Conservation (phyloP, 2,888 invertebrate species). For the Thecocarcelia acutangulata region DNA sequence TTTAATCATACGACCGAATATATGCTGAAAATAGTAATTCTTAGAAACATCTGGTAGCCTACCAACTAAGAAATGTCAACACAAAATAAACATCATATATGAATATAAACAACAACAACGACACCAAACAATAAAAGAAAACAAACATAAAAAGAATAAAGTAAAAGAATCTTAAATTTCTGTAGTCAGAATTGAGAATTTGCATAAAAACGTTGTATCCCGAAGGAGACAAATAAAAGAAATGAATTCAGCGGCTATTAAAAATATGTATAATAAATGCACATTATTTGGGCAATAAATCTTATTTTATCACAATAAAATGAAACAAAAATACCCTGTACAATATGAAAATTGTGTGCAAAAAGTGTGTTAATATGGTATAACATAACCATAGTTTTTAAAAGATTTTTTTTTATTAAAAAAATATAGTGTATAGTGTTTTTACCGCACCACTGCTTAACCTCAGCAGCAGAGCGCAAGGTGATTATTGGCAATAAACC, state of each 20-base stretch:
- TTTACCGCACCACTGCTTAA: neutral
- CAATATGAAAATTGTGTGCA: neutral
- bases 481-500: conserved; percentile 19
- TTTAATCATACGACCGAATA: neutral
- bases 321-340: neutral
- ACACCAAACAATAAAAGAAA: conserved; percentile 24
- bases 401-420: neutral
- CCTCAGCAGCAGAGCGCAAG: conserved; percentile 20
- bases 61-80: conserved; percentile 39
- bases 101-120: conserved; percentile 27
- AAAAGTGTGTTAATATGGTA: conserved; percentile 41
- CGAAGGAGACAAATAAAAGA: neutral
- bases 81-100: conserved; percentile 13
- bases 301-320: neutral
- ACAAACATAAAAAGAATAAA: conserved; percentile 20
- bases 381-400: conserved; percentile 59
- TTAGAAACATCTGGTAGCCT: conserved; percentile 5
- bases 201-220: conserved; percentile 55
- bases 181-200: conserved; percentile 61
- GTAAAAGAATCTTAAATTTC: conserved; percentile 44
- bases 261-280: neutral
- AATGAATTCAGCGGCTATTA: conserved; percentile 16
- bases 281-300: too few species aligned
- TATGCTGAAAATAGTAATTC: neutral
- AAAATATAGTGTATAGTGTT: neutral